Base-by-base conservation (phyloP, 2,888 invertebrate species). In the Plutella xylostella region DNA sequence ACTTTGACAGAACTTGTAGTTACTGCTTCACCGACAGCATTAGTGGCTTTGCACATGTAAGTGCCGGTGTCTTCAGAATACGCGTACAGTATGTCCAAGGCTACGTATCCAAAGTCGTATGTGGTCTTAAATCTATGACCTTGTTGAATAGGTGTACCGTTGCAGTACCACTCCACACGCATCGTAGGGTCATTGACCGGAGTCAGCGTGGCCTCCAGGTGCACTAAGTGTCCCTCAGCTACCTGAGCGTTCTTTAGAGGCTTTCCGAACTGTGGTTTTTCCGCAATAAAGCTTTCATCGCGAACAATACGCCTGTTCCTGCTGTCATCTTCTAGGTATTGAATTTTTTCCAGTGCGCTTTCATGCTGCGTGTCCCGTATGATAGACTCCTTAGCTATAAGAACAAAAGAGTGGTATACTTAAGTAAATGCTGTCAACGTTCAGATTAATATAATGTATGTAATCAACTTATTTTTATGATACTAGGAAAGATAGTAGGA, bases 141-240 rank as follows among this genome's bases (percentile, higher is more conserved):
- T 65, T 92, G 92, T 63, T 93, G 92, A 59, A 99, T 90, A 2
- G 97, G 97, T 60, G 91, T 88, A 43, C 97, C 98, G 76, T 99
- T 96, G 72, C 95, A 93, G 80, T 90, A 97, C 99, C 98, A 99
- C 80, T 98, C 98, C 9, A 99, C 96, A 55, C 92, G 91, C 98
- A 99, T 98, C 7, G 96, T 96, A 4, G 98, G 97, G 73, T 99
- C 99, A 61, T 98, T 97, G 30, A 98, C 94, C 0, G 99, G 99
- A 1, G 96, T 95, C 25, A 99, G 83, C 4, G 97, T 97, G 0
- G 96, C 96, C 79, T 97, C 97, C 57, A 98, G 83, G 72, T 97
- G 97, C 46, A 95, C 93, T 44, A 92, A 92, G 49, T 88, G 87
- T 18, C 96, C 96, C 80, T 98, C 97, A 11, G 91, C 87, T 14